A percentile compares a stretch with the other conserved stretches of the same genome.
Conservation (phyloP, 2,113 vertebrate species). For the Burhinus bistriatus region DNA sequence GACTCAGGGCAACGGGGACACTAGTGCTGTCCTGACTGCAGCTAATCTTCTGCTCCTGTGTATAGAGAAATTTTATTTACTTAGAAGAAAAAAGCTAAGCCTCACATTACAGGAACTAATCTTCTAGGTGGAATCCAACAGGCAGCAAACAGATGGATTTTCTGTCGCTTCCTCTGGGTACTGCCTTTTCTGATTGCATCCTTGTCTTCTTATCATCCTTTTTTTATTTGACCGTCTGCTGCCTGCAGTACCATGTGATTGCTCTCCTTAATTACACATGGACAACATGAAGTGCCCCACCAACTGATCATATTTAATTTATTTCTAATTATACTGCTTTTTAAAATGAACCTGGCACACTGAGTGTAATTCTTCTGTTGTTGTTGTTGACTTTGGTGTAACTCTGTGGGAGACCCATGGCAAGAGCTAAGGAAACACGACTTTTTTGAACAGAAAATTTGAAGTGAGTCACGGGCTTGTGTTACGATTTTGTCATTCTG, state of each 20-base stretch:
- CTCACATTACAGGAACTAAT: not conserved
- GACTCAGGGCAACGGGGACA: not conserved
- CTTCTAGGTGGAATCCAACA: not conserved
- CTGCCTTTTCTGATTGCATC: not conserved
- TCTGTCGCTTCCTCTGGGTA: not conserved
- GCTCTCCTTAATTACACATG: not conserved
- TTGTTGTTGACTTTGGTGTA: constrained; percentile 6
- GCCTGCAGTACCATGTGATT: not conserved
- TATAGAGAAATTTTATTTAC: not conserved
- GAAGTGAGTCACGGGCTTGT: not conserved
- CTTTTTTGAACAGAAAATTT: not conserved
- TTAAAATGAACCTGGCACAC: constrained; percentile 1
- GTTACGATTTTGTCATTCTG: not conserved
- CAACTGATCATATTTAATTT: constrained; percentile 31
- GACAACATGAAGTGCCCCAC: not conserved
- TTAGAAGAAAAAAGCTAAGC: not conserved
- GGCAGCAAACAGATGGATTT: constrained; percentile 31
- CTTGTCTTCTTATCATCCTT: not conserved
- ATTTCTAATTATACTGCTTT: constrained; percentile 42
- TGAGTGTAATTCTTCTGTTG: not conserved
- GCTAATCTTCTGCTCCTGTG: not conserved
- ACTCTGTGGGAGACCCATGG: not conserved
- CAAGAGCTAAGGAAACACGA: not conserved
- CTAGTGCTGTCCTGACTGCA: not conserved
- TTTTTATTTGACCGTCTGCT: not conserved